Evolutionary conservation across 2,797 vertebrate species (phyloP).

Genomic region (Stomatorhinus walkeri): DNA sequence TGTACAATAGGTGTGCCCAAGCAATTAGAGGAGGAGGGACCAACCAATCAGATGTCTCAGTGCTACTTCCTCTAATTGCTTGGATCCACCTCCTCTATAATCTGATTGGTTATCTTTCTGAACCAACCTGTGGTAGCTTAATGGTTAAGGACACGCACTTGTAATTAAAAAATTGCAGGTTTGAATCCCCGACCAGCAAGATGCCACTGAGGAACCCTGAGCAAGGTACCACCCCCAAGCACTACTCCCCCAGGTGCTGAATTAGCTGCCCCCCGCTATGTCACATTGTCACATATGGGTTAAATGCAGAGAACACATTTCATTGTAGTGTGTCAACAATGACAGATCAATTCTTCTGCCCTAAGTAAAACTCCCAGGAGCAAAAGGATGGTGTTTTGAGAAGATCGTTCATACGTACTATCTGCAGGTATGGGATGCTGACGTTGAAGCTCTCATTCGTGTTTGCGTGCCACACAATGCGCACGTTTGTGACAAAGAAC

Average conservation of each 20-base stretch:
- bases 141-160: no score
- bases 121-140: not conserved
- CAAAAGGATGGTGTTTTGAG: not conserved
- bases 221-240: no score
- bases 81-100: not conserved
- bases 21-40: not conserved
- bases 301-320: no score
- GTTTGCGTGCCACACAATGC: constrained; percentile 96
- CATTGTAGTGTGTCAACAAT: no score
- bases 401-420: constrained; percentile 67
- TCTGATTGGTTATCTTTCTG: not conserved
- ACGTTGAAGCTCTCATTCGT: constrained; percentile 99
- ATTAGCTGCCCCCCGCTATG: no score
- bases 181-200: no score
- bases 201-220: no score
- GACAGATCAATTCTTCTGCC: not conserved
- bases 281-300: no score
- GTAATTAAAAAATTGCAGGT: no score
- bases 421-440: constrained; percentile 97
- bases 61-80: not conserved
- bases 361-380: not conserved
- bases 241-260: no score
- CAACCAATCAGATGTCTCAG: not conserved
- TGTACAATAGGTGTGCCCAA: not conserved
- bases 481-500: constrained; percentile 95